phyloP scores from a whole-genome alignment of 1,140 invertebrate species.

The Chionoecetes opilio region DNA sequence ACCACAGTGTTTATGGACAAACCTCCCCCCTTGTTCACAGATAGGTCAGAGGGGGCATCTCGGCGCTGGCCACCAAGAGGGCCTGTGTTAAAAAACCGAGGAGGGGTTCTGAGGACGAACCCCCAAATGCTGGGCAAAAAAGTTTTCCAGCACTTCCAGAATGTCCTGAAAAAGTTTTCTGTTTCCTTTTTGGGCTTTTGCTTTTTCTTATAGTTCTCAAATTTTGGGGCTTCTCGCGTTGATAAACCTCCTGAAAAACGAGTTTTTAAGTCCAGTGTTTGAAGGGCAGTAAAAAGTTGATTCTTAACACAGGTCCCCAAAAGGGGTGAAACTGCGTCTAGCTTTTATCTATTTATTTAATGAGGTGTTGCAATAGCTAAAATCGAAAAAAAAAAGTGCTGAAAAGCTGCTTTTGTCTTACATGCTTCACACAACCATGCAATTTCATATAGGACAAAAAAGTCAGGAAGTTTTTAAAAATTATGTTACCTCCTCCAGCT shows the following conservation, averaged over 20 bases:
- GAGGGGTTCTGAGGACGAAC: neutral
- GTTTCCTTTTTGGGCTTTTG: constrained; percentile 42
- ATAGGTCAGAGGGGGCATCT: constrained; percentile 52
- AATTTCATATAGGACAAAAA: too few relatives aligned
- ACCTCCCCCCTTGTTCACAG: neutral
- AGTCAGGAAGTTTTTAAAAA: too few relatives aligned
- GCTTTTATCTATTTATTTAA: too few relatives aligned
- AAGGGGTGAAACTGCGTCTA: too few relatives aligned
- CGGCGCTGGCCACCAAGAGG: constrained; percentile 40
- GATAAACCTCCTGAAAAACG: constrained; percentile 15
- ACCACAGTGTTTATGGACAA: constrained; percentile 27
- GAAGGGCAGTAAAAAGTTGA: too few relatives aligned
- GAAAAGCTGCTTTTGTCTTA: neutral
- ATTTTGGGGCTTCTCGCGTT: constrained; percentile 39
- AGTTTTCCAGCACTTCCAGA: neutral
- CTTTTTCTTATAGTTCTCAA: constrained; percentile 43
- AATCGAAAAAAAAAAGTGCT: neutral
- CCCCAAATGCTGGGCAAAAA: neutral
- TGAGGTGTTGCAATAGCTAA: too few relatives aligned
- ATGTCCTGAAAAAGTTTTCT: neutral
- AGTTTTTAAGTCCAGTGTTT: neutral
- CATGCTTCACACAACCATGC: too few relatives aligned
- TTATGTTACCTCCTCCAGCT: too few relatives aligned
- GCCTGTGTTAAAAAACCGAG: neutral
- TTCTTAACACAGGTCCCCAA: too few relatives aligned